A percentile compares a stretch with the other conserved stretches of the same genome.
Conservation (phyloP, 64 coral and sea anemone genomes). For the Montipora efflorescens region DNA sequence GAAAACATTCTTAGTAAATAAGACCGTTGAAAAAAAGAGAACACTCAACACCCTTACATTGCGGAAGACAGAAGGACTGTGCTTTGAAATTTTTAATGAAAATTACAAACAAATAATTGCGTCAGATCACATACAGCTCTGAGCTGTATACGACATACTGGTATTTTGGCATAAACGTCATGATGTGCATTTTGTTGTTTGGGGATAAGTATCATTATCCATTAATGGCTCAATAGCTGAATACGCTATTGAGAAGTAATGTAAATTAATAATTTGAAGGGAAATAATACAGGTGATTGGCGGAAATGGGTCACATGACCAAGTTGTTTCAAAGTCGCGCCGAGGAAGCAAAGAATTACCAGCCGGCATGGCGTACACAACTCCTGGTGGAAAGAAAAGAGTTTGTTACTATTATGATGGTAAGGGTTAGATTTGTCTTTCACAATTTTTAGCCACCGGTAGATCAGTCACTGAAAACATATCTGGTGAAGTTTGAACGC, state of each 20-base stretch:
- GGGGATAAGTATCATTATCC: constrained; percentile 55
- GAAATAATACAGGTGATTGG: constrained; percentile 72
- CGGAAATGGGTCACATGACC: constrained; percentile 65
- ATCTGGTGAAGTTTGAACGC: constrained; percentile 43
- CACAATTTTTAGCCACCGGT: background rate
- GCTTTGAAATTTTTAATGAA: too few species aligned
- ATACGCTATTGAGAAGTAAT: constrained; percentile 52
- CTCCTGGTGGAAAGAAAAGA: constrained; percentile 97
- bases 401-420: constrained; percentile 99
- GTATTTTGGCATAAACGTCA: too few species aligned
- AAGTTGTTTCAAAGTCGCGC: constrained; percentile 46
- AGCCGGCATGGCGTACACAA: constrained; percentile 99
- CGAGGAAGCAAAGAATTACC: constrained; percentile 55
- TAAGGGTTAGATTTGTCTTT: constrained; percentile 45
- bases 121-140: too few species aligned
- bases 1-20: too few species aligned
- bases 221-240: constrained; percentile 77
- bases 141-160: too few species aligned
- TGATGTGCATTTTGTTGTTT: background rate
- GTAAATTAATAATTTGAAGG: constrained; percentile 47
- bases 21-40: too few species aligned
- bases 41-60: too few species aligned
- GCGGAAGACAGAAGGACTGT: too few species aligned
- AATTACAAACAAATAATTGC: too few species aligned
- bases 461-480: background rate